Evolutionary conservation across 2,888 invertebrate genomes (phyloP), one percentile per base, ranked within the genome.

Genomic region (Luffia ferchaultella): DNA sequence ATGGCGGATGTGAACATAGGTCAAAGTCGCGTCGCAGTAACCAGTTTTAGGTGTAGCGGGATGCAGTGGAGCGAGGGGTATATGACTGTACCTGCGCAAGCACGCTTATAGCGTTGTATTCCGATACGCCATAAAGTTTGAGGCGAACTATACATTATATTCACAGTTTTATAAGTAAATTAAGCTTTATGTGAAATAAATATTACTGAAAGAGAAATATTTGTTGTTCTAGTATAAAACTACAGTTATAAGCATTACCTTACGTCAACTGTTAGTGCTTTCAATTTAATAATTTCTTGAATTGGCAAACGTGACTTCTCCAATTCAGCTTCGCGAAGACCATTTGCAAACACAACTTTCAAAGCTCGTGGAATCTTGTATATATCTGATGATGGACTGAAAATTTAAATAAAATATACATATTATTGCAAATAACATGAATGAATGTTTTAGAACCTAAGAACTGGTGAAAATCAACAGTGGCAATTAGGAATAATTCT

Each of bases 351-450:
- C 1, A 74, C 56, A 1, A 56, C 62, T 51, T 75, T 75, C 46
- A 74, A 55, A 3, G 63, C 46, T 41, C 53, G 62, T 0, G 75
- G 73, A 15, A 75, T 60, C 58, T 66, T 68, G 50, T 53, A 75
- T 2, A 47, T 49, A 2, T 50, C 42, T 16, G 60, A 51, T 19
- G 53, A 55, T 17, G 58, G 58, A n/a, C 73, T 73, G 58, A 7
- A 30, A 30, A 7, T 30, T 30, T 3, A 30, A 30, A 30, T 7
- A 7, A 7, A 7, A 30, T 30, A 30, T 30, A 30, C 12, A 7
- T 7, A 7, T 30, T 12, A 30, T 12, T 7, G 3, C 0, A 61
- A 67, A 52, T 12, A 9, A 47, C 52, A n/a, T 15, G 16, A 18
- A 18, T 49, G 9, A 12, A 16, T 50, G 2, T 18, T 18, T 2